Conservation (phyloP, 1,140 invertebrate genomes). For the Formica selysi region DNA sequence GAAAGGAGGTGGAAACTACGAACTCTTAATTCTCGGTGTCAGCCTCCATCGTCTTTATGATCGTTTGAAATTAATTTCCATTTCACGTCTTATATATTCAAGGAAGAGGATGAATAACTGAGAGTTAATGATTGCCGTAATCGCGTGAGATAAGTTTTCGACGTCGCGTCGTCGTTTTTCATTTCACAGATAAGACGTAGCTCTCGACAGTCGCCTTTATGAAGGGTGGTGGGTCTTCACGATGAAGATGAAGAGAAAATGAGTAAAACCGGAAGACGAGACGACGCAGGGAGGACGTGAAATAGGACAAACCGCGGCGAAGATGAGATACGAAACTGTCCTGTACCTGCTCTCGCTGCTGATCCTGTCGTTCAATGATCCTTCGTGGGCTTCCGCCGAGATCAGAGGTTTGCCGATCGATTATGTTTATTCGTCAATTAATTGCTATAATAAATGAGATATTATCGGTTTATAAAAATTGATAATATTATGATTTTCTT, state of each 20-base stretch:
- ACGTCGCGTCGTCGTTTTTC: slow-evolving; percentile 15
- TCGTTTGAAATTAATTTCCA: too few relatives aligned
- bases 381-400: slow-evolving; percentile 77
- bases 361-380: slow-evolving; percentile 75
- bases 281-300: slow-evolving; percentile 19
- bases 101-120: slow-evolving; percentile 5
- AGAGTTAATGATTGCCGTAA: neutral
- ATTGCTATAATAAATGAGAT: neutral
- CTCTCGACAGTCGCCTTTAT: slow-evolving; percentile 34
- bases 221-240: slow-evolving; percentile 12
- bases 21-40: neutral
- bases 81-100: neutral
- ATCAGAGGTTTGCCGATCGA: slow-evolving; percentile 72
- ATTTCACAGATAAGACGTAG: slow-evolving; percentile 75
- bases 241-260: slow-evolving; percentile 55
- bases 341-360: slow-evolving; percentile 76
- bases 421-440: slow-evolving; percentile 17
- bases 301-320: slow-evolving; percentile 71
- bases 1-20: neutral
- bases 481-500: too few relatives aligned
- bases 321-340: slow-evolving; percentile 80
- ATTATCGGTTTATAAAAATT: too few relatives aligned
- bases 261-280: slow-evolving; percentile 65
- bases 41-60: too few relatives aligned
- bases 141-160: slow-evolving; percentile 13